phyloP scores from a whole-genome alignment of 1,140 invertebrate genomes.

The Nylanderia fulva region DNA sequence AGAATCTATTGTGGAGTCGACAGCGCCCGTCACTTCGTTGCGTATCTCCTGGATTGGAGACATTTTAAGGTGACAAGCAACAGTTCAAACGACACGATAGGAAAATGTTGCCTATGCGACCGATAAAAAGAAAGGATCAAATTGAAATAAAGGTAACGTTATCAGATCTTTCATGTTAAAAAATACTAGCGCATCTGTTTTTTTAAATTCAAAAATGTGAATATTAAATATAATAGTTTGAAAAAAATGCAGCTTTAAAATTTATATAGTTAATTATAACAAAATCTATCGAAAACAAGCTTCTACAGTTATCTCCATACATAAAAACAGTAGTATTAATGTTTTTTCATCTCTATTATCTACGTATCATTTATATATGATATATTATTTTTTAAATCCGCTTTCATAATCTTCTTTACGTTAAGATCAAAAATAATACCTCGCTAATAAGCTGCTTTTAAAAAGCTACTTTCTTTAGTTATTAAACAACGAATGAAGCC shows the following conservation, averaged over 20 bases:
- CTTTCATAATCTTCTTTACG: neutral
- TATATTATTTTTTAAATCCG: neutral
- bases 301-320: neutral
- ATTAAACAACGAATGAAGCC: conserved; percentile 28
- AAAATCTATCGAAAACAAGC: neutral
- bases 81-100: conserved; percentile 29
- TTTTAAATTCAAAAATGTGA: neutral
- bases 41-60: conserved; percentile 25
- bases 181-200: neutral
- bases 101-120: conserved; percentile 4
- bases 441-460: conserved; percentile 38
- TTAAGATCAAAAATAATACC: conserved; percentile 14
- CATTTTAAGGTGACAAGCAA: conserved; percentile 40
- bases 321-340: neutral
- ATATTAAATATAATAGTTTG: neutral
- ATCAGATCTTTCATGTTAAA: neutral
- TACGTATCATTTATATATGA: neutral
- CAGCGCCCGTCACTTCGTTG: conserved; percentile 45
- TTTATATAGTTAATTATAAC: neutral
- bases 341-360: neutral
- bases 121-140: neutral
- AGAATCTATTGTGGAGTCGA: conserved; percentile 51
- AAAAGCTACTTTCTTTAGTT: conserved; percentile 37
- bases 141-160: neutral
- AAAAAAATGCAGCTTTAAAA: neutral